Base-by-base conservation (phyloP, 2,113 vertebrate genomes). In the Crotalus viridis region DNA sequence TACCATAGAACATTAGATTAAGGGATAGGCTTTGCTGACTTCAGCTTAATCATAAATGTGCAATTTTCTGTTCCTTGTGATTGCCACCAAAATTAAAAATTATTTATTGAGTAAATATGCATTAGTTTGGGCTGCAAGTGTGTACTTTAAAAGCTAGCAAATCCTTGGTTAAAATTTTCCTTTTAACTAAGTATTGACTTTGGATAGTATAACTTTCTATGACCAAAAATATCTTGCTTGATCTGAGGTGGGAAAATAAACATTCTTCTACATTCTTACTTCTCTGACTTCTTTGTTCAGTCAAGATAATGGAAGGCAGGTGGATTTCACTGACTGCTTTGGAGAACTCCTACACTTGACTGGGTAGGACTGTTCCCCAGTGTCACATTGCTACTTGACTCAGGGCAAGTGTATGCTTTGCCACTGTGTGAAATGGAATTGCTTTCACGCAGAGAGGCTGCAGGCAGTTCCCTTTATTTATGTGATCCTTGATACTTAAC, bases 291-390 rank as follows among this genome's bases (percentile, higher is more conserved):
- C 43, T n/a, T 85, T 81, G 39, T 48, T 69, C 59, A 92, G 51
- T 90, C 39, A 91, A 51, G 59, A 39, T 69, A 90, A 92, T 88
- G 61, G 61, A 88, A 81, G 91, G 21, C 26, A 74, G 91, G 57
- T 54, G 57, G 26, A 57, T 55, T 54, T 33, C 89, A 86, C 24
- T 90, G 52, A 59, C 13, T 91, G 39, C 55, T 90, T 17, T 86
- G 39, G 52, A 39, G 39, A 85, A 0, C 0, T 33, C 88, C 55
- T 39, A 1, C 12, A 10, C 54, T 54, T 19, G 69, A 15, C 59
- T 61, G 39, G 88, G 61, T 61, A 46, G 46, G 56, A 46, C 52
- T 92, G 52, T 43, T 10, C 17, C 17, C 81, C 48, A 7, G 17
- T 59, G 91, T 22, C 21, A 61, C 22, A 0, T 87, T 94, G 55